A percentile compares a stretch with the other conserved stretches of the same genome.
Conservation (phyloP, 2,797 vertebrate species). For the Bradypodion pumilum region DNA sequence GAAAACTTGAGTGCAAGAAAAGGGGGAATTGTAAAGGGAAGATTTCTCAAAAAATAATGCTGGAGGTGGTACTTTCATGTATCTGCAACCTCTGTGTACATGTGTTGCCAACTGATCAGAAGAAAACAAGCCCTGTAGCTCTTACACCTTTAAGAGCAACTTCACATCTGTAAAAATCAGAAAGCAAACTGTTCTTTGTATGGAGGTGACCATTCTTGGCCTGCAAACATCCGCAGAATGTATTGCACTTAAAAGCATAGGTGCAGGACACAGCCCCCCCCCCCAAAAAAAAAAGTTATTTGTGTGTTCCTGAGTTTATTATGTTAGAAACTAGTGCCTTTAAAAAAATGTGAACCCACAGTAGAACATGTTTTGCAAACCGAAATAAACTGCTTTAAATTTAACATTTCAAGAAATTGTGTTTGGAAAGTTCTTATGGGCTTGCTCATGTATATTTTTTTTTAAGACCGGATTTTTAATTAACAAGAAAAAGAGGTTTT, state of each 20-base stretch:
- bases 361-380: background rate
- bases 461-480: background rate
- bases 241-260: background rate
- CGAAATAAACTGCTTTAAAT: background rate
- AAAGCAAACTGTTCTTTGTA: background rate
- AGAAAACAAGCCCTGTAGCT: background rate
- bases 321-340: background rate
- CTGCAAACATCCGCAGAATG: background rate
- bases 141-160: too few species aligned
- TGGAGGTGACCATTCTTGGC: too few species aligned
- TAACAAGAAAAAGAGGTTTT: background rate
- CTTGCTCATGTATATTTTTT: background rate
- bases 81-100: background rate
- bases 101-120: background rate
- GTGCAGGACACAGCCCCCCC: background rate
- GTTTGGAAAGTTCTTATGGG: background rate
- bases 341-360: background rate
- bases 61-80: background rate
- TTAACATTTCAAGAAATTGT: background rate
- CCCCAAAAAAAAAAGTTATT: background rate
- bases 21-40: background rate
- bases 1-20: background rate
- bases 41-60: background rate
- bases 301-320: background rate
- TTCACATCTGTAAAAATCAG: background rate